A percentile compares a stretch with the other conserved stretches of the same genome.
phyloP scores from a whole-genome alignment of 2,797 vertebrate genomes.

The Sebastes itinus region DNA sequence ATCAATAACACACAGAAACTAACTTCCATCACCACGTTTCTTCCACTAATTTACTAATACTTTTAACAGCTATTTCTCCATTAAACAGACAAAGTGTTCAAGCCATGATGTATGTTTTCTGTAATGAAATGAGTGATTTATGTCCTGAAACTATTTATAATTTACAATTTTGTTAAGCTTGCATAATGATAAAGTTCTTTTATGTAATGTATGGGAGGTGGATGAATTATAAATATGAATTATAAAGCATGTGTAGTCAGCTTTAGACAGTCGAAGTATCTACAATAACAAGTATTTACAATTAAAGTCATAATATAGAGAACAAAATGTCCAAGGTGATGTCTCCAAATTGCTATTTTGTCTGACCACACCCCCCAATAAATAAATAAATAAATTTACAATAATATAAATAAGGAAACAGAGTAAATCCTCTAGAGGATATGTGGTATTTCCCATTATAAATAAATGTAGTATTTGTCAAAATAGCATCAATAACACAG shows the following conservation, averaged over 20 bases:
- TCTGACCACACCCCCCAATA: neutral
- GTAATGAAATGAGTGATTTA: neutral
- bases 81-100: neutral
- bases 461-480: neutral
- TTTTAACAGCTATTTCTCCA: neutral
- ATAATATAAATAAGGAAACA: neutral
- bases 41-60: neutral
- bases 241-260: neutral
- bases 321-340: neutral
- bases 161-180: too few relatives aligned
- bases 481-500: neutral
- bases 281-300: neutral
- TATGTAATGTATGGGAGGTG: neutral
- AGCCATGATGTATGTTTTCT: neutral
- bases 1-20: neutral
- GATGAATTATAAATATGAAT: neutral
- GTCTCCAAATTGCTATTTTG: neutral
- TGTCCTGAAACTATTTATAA: neutral
- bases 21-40: neutral
- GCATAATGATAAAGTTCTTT: neutral
- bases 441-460: rapidly evolving
- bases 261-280: neutral
- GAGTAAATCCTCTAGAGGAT: neutral
- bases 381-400: neutral
- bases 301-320: neutral